Percentiles rank a stretch among this genome's conserved stretches.
phyloP scores from a whole-genome alignment of 2,888 invertebrate genomes.

The Lasioglossum oenotherae region DNA sequence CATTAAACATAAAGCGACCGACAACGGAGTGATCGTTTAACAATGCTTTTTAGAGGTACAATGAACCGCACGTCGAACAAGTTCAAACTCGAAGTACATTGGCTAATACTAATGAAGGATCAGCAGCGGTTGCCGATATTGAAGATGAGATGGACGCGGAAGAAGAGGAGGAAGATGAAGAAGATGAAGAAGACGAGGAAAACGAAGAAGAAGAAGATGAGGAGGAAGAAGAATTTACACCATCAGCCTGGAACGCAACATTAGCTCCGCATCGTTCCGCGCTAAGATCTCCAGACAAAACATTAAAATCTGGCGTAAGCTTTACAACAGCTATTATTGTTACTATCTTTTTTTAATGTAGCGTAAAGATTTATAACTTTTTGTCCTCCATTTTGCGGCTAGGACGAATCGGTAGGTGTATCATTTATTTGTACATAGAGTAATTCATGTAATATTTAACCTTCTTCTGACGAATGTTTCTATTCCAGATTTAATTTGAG shows the following conservation, averaged over 20 bases:
- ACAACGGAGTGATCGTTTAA: neutral
- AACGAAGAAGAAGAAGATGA: slow-evolving; percentile 86
- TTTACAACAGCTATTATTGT: slow-evolving; percentile 8
- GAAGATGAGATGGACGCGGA: slow-evolving; percentile 58
- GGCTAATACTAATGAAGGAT: slow-evolving; percentile 39
- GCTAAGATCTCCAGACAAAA: slow-evolving; percentile 87
- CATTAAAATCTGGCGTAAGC: slow-evolving; percentile 81
- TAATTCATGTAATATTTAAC: slow-evolving; percentile 58
- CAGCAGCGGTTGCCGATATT: slow-evolving; percentile 27
- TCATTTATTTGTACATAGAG: slow-evolving; percentile 55
- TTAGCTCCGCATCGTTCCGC: slow-evolving; percentile 92
- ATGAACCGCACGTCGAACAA: slow-evolving; percentile 72
- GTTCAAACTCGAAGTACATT: slow-evolving; percentile 60
- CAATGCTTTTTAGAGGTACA: slow-evolving; percentile 73
- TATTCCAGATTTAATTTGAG: slow-evolving; percentile 68
- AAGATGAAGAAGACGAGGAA: slow-evolving; percentile 67
- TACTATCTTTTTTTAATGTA: slow-evolving; percentile 30
- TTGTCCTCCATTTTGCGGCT: slow-evolving; percentile 73
- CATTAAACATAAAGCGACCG: neutral
- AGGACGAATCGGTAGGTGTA: slow-evolving; percentile 83
- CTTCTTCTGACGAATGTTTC: slow-evolving; percentile 58
- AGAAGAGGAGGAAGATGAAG: slow-evolving; percentile 49
- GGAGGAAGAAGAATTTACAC: slow-evolving; percentile 89
- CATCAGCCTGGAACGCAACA: slow-evolving; percentile 92
- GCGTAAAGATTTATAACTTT: slow-evolving; percentile 63